Base-by-base conservation (phyloP, 64 coral and sea anemone genomes). In the Porites australiensis region DNA sequence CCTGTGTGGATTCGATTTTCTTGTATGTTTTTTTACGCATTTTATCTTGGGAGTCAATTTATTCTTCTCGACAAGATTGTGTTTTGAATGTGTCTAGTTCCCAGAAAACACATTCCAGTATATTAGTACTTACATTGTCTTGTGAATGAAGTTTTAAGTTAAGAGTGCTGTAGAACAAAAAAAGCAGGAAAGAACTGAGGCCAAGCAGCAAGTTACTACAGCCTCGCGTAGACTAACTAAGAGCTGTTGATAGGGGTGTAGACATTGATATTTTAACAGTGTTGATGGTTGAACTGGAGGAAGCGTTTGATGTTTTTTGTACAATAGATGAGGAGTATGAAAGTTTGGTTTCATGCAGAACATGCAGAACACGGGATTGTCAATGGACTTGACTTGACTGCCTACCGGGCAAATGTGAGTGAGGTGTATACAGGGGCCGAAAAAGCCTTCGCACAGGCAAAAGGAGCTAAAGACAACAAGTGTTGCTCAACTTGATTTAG, bases 281-380 rank as follows among this genome's bases (percentile, higher is more conserved):
- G 3, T 90, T 95, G 18, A 90, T 95, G 72, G 22, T 95, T 69
- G 93, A 95, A 71, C 55, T 90, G 0, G 88, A 95, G 70, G 86
- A 87, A 6, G 62, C 63, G 48, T 90, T 80, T 64, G 82, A 95
- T 77, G 88, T 90, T 59, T 95, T 95, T 85, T 95, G 88, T 67
- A 21, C 63, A 4, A 58, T 79, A 12, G 86, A 95, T 79, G 93
- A 90, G 65, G 93, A 95, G 44, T 95, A 70, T 74, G 93, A 95
- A 84, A 23, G 21, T 21, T 19, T 79, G 65, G 88, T 86, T 50
- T 76, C 69, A 85, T 66, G 88, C 90, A 90, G 64, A 61, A 12
- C 52, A 87, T 84, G 70, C 64, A 8, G 82, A 95, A 58, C 88
- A 95, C 64, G 51, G 71, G 12, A 61, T 82, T 44, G 90, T 96